These are phyloP conservation scores for Cirrhinus molitorella DNA, from an alignment of 2,797 vertebrate species.

Conservation along the genomic window DNA sequence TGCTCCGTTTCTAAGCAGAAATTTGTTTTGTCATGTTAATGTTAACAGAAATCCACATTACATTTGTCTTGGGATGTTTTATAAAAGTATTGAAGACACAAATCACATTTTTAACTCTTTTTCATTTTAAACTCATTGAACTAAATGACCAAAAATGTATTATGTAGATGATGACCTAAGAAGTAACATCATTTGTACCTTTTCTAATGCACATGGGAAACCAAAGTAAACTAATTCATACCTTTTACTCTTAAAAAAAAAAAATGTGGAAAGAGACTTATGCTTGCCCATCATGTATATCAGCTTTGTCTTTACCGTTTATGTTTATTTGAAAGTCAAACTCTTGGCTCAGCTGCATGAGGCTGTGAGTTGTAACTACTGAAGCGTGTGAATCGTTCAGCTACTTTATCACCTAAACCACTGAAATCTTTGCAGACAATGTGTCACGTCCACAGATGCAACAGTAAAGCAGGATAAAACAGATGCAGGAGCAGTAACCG, in stretches of 20 bases:
- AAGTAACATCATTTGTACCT: no score
- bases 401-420: constrained; percentile 4
- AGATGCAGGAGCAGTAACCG: background rate
- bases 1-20: no score
- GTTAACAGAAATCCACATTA: no score
- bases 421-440: background rate
- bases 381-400: background rate
- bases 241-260: background rate
- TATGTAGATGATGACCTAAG: no score
- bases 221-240: background rate
- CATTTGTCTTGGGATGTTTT: no score
- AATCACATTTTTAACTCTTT: no score
- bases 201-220: background rate
- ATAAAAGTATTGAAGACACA: no score
- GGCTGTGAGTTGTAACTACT: background rate
- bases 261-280: no score
- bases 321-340: background rate
- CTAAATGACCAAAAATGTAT: no score
- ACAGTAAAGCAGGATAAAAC: background rate
- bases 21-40: no score
- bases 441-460: background rate
- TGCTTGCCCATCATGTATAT: background rate
- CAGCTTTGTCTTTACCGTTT: background rate
- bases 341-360: background rate
- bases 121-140: no score